phyloP scores from a whole-genome alignment of 2,888 invertebrate genomes.

The Gortyna flavago region DNA sequence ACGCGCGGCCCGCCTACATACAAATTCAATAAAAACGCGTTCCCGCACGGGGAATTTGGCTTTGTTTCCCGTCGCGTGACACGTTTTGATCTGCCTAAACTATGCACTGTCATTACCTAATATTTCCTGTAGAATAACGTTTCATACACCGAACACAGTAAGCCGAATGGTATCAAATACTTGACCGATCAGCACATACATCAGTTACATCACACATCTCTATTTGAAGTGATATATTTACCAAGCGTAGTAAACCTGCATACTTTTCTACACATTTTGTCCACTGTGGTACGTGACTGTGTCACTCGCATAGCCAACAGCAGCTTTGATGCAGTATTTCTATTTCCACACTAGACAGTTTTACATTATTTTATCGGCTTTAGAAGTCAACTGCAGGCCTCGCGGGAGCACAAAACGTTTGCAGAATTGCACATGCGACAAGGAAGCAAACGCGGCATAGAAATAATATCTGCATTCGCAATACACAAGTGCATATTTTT shows the following conservation, averaged over 20 bases:
- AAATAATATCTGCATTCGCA: conserved; percentile 20
- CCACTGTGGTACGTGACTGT: conserved; percentile 4
- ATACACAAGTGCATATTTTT: conserved; percentile 8
- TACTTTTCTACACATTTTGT: conserved; percentile 1
- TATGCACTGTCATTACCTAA: not conserved
- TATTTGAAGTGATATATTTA: not conserved
- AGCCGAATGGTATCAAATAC: not conserved
- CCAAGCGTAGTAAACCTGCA: not conserved
- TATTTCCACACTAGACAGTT: conserved; percentile 33
- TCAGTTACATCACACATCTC: not conserved
- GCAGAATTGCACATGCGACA: conserved; percentile 43
- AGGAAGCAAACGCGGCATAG: not conserved
- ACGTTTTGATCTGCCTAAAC: not conserved
- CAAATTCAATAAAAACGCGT: not conserved
- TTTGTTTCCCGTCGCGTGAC: not conserved
- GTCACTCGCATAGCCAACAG: conserved; percentile 19
- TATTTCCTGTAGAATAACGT: not conserved
- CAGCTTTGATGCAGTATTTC: conserved; percentile 34
- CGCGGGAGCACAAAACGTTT: conserved; percentile 50
- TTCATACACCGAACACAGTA: not conserved
- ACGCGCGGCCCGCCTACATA: no score
- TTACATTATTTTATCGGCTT: conserved; percentile 61
- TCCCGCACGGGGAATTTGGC: not conserved
- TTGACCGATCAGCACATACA: not conserved
- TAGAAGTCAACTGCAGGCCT: conserved; percentile 56